Base-by-base conservation (phyloP, 2,888 invertebrate genomes). In the Bombylius discolor region DNA sequence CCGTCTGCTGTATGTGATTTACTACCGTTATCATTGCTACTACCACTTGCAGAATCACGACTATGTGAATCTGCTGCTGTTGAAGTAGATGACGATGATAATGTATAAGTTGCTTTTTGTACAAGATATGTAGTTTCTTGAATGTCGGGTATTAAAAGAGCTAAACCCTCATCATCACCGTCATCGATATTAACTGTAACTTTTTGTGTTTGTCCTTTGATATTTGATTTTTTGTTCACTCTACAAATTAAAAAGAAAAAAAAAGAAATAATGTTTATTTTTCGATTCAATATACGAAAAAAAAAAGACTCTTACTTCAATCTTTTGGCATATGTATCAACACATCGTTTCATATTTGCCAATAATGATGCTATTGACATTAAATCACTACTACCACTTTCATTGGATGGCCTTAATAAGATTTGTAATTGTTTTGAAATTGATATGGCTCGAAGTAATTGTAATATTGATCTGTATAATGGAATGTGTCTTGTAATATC, bases 401-500 rank as follows among this genome's bases (percentile, higher is more conserved):
- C 75, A 63, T 78, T 77, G 23, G 23, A 23, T 0, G 86, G 84
- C 60, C 85, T 74, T 23, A 89, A 71, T 51, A 89, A 73, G 45
- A 81, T 78, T 5, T 84, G 80, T 56, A 85, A 68, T 63, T 79
- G 78, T 57, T 68, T 67, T 34, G 83, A 84, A 64, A 79, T 76
- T 32, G 85, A 85, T 69, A 86, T 76, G 1, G 90, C 89, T 61
- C 94, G 81, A 59, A 93, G 79, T 61, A 91, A 76, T 63, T 87
- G 85, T 64, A 95, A 76, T 66, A 94, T 85, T 62, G 90, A 86
- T 63, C 88, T 83, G 76, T 95, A 95, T 65, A 95, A 79, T 34
- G 94, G 93, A 74, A 95, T 92, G 77, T 95, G 95, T 23, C 94
- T 82, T n/a, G 95, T 92, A 87, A 96, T 94, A 76, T 96, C 95